A percentile compares a stretch with the other conserved stretches of the same genome.
Conservation (phyloP, 2,797 vertebrate species). For the Nyctibius grandis region DNA sequence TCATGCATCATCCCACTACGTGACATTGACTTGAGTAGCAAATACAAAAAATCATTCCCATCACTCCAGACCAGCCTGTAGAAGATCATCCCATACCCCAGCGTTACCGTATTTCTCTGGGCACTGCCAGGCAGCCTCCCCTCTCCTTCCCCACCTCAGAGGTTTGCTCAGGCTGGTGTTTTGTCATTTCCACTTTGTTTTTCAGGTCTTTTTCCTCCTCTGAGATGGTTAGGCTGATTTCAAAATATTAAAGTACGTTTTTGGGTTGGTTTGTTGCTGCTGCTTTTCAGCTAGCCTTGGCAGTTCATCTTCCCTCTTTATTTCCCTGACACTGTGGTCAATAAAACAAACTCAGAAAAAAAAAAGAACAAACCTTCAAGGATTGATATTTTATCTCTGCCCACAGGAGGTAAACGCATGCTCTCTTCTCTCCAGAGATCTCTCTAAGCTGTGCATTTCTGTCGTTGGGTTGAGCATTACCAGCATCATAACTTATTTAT, state of each 20-base stretch:
- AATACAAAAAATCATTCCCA: neutral
- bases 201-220: neutral
- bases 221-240: neutral
- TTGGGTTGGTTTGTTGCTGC: neutral
- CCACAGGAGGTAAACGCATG: neutral
- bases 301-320: neutral
- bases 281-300: neutral
- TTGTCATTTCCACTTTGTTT: neutral
- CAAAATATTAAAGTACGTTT: neutral
- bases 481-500: neutral
- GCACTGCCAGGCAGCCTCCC: neutral
- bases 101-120: rapidly evolving
- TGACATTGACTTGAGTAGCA: neutral
- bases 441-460: neutral
- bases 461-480: neutral
- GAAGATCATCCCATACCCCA: rapidly evolving
- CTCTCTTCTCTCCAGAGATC: neutral
- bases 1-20: neutral
- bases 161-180: neutral
- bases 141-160: neutral
- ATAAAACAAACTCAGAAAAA: neutral
- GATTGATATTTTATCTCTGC: neutral
- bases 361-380: neutral
- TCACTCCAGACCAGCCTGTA: neutral
- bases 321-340: neutral